phyloP scores from a whole-genome alignment of 2,888 invertebrate genomes.

The Lucinisca nassula region DNA sequence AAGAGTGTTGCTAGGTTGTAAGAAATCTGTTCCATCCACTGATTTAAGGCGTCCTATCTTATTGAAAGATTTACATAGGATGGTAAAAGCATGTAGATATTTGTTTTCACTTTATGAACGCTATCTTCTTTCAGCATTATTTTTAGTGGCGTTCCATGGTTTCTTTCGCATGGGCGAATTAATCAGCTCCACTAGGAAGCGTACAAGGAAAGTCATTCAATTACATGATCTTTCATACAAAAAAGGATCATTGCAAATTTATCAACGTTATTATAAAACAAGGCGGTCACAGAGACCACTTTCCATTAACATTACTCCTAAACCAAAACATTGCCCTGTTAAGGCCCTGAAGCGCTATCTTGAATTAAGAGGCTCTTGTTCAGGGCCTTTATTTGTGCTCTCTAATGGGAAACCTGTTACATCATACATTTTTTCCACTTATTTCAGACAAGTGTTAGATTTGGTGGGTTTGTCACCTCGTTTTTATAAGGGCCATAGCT shows the following conservation, averaged over 20 bases:
- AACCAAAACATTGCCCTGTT: slow-evolving; percentile 12
- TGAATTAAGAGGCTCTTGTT: not conserved
- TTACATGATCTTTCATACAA: not conserved
- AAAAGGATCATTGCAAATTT: not conserved
- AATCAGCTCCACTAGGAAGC: not conserved
- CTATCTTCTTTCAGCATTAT: not conserved
- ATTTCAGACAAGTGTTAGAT: not conserved
- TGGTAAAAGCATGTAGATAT: not conserved
- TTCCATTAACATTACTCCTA: slow-evolving; percentile 6
- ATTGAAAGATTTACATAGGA: not conserved
- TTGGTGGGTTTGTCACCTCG: not conserved
- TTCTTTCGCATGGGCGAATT: slow-evolving; percentile 36
- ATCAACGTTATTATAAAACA: slow-evolving; percentile 9
- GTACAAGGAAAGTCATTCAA: not conserved
- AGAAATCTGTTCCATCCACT: not conserved
- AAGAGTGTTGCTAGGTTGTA: slow-evolving; percentile 15
- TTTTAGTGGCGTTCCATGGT: slow-evolving; percentile 2
- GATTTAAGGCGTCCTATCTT: not conserved
- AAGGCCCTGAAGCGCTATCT: not conserved
- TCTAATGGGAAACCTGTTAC: not conserved
- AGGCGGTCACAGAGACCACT: not conserved
- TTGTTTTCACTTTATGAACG: not conserved
- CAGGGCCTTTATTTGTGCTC: not conserved
- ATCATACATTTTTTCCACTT: not conserved
- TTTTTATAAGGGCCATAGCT: not conserved